phyloP scores from a whole-genome alignment of 2,113 vertebrate genomes.

The Herpailurus yagouaroundi region DNA sequence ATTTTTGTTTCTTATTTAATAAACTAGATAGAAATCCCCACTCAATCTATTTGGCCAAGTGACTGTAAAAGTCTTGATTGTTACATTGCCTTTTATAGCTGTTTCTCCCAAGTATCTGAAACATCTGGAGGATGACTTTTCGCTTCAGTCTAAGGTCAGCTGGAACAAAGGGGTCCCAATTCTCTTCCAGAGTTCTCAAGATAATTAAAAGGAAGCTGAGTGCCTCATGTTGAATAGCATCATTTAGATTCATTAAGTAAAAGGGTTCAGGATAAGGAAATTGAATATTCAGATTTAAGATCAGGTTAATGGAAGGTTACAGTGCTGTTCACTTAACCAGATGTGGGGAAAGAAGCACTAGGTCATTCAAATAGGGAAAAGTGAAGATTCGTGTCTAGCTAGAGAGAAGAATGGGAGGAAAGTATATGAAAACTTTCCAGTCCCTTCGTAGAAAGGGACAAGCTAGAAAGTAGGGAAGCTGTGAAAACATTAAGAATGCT shows the following conservation, averaged over 20 bases:
- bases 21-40: neutral
- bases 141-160: constrained; percentile 36
- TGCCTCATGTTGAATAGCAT: constrained; percentile 42
- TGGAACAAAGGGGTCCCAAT: constrained; percentile 31
- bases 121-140: constrained; percentile 52
- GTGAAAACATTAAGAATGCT: constrained; percentile 24
- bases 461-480: neutral
- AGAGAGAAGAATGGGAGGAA: neutral
- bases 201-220: constrained; percentile 59
- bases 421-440: neutral
- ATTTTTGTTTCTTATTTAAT: constrained; percentile 58
- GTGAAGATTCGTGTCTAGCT: constrained; percentile 31
- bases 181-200: constrained; percentile 49
- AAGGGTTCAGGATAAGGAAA: constrained; percentile 29
- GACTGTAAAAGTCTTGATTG: constrained; percentile 45
- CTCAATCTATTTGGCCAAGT: constrained; percentile 40
- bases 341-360: constrained; percentile 22
- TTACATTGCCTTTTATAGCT: constrained; percentile 61
- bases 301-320: constrained; percentile 20
- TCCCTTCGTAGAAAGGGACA: neutral
- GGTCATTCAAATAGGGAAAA: constrained; percentile 31
- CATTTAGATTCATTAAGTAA: constrained; percentile 64
- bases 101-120: constrained; percentile 52
- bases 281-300: constrained; percentile 52
- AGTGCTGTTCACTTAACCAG: constrained; percentile 41